phyloP scores from a whole-genome alignment of 2,888 invertebrate genomes.

The Ornithoptera alexandrae region DNA sequence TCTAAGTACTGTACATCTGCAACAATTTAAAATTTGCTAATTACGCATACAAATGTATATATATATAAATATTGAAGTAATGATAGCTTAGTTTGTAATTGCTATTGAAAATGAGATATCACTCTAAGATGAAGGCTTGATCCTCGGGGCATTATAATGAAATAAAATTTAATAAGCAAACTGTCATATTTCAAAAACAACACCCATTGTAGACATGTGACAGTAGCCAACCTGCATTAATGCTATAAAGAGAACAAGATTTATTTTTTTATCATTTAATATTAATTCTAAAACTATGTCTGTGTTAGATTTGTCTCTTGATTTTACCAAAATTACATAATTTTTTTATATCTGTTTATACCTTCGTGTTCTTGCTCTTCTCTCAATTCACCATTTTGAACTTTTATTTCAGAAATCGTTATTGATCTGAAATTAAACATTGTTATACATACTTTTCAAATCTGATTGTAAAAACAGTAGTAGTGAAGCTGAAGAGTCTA shows the following conservation, averaged over 20 bases:
- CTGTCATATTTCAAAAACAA: too few species aligned
- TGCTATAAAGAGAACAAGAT: neutral
- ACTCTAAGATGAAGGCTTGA: too few species aligned
- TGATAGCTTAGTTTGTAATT: too few species aligned
- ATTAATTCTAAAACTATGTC: neutral
- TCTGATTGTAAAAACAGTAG: too few species aligned
- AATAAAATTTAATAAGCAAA: too few species aligned
- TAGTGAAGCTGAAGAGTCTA: too few species aligned
- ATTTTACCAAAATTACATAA: neutral
- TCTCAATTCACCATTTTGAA: slow-evolving; percentile 18
- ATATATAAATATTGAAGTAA: too few species aligned
- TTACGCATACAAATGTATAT: too few species aligned
- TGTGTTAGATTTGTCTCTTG: neutral
- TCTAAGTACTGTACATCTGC: slow-evolving; percentile 34
- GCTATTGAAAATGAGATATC: too few species aligned
- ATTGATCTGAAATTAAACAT: slow-evolving; percentile 1
- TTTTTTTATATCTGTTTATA: slow-evolving; percentile 1
- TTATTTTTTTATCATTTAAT: neutral
- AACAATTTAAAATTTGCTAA: slow-evolving; percentile 15
- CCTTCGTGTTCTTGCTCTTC: slow-evolving; percentile 28
- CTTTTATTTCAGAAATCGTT: slow-evolving; percentile 5
- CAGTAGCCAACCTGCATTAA: neutral
- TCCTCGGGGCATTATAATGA: too few species aligned
- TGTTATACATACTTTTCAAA: neutral
- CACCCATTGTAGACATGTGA: too few species aligned